Evolutionary conservation across 2,888 invertebrate species (phyloP).

Genomic region (Lissonota sp.): DNA sequence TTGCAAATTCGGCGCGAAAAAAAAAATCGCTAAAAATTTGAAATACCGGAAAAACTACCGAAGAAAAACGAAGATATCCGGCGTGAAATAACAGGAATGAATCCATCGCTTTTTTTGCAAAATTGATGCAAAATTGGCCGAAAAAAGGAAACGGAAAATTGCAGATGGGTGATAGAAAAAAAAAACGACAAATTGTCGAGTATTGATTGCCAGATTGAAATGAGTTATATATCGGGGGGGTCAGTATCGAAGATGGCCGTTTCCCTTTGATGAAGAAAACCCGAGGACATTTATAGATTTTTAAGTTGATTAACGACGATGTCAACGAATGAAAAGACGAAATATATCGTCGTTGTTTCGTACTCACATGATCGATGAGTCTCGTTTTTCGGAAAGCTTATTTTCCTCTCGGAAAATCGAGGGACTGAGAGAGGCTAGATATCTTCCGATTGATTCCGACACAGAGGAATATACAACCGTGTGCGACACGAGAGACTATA

Average conservation of each 20-base stretch:
- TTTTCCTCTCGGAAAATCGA: slow-evolving; percentile 21
- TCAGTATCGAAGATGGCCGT: slow-evolving; percentile 61
- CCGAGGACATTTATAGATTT: slow-evolving; percentile 8
- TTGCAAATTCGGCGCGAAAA: too few relatives aligned
- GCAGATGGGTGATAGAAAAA: slow-evolving; percentile 19
- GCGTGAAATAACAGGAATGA: too few relatives aligned
- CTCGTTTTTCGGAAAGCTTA: slow-evolving; percentile 33
- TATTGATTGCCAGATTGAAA: slow-evolving; percentile 61
- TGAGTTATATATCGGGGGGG: slow-evolving; percentile 17
- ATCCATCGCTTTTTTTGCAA: too few relatives aligned
- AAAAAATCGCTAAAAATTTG: too few relatives aligned
- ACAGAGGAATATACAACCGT: background rate
- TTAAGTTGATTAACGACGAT: background rate
- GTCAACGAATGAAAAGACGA: background rate
- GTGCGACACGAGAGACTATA: background rate
- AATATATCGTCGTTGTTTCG: slow-evolving; percentile 16
- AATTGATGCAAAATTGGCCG: too few relatives aligned
- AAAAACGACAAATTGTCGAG: slow-evolving; percentile 52
- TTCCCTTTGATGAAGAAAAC: slow-evolving; percentile 43
- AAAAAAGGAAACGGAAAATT: background rate
- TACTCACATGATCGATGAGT: slow-evolving; percentile 62
- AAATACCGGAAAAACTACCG: background rate
- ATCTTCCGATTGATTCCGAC: slow-evolving; percentile 1
- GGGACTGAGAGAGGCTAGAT: slow-evolving; percentile 4
- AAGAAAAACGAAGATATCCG: too few relatives aligned